Percentiles rank a stretch among this genome's conserved stretches.
Conservation (phyloP, 2,113 vertebrate genomes). For the Bubo bubo region DNA sequence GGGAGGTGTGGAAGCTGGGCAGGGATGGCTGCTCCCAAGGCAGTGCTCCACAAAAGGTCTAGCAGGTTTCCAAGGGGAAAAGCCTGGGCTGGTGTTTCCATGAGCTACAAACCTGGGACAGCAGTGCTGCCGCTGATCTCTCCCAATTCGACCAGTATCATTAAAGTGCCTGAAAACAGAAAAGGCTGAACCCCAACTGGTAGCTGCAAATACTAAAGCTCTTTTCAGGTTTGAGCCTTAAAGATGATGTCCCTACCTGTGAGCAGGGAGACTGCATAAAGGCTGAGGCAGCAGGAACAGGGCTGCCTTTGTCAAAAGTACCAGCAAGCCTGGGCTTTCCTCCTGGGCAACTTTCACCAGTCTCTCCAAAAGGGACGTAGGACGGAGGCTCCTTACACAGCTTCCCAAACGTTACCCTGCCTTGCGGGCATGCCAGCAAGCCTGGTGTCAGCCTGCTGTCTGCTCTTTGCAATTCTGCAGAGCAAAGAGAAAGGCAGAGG, state of each 20-base stretch:
- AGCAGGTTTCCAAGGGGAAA: neutral
- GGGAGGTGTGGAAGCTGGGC: neutral
- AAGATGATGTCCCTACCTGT: no score
- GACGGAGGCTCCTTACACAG: neutral
- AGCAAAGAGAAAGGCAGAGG: neutral
- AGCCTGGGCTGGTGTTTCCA: neutral
- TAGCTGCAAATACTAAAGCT: neutral
- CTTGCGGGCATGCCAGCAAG: neutral
- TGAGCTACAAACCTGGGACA: neutral
- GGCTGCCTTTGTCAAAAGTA: neutral
- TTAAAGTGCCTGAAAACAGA: neutral
- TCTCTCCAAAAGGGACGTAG: neutral
- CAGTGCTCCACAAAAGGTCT: neutral
- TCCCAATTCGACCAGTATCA: accelerated
- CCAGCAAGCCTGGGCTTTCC: neutral
- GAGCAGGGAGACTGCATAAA: neutral
- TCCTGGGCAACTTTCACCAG: neutral
- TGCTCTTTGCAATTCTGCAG: neutral
- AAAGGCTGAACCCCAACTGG: neutral
- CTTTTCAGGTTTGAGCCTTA: neutral
- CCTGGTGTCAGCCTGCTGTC: neutral
- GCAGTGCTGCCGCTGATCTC: neutral
- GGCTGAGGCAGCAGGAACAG: neutral
- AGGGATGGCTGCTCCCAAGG: neutral
- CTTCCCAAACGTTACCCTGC: neutral